Percentiles rank a stretch among this genome's conserved stretches.
These are phyloP conservation scores for Apeira syringaria DNA, from an alignment of 2,888 invertebrate genomes.

Conservation along the genomic window DNA sequence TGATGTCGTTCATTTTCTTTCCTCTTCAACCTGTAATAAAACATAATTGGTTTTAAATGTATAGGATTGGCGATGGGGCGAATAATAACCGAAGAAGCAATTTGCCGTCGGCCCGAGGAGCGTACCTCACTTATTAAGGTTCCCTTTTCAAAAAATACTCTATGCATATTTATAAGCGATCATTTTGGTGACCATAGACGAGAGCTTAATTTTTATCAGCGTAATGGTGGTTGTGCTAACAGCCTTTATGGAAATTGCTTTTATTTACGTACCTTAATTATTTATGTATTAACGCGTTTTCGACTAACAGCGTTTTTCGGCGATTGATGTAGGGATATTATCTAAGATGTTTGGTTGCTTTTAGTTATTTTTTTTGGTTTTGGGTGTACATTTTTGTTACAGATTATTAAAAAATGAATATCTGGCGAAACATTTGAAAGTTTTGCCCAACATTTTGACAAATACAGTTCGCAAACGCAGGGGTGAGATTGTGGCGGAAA, in stretches of 20 bases:
- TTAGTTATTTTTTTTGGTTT: too few species aligned
- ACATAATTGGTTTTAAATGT: conserved; percentile 81
- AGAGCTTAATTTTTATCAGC: conserved; percentile 29
- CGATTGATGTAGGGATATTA: too few species aligned
- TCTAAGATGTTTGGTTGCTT: too few species aligned
- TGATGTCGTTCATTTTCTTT: conserved; percentile 34
- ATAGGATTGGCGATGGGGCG: conserved; percentile 75
- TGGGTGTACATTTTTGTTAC: too few species aligned
- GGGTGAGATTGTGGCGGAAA: too few species aligned
- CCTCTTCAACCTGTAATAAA: conserved; percentile 69
- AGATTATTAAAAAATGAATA: too few species aligned
- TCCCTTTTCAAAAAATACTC: conserved; percentile 57
- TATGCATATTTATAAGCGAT: conserved; percentile 66
- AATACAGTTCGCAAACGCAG: too few species aligned
- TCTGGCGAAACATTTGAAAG: too few species aligned
- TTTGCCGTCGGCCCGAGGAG: conserved; percentile 56
- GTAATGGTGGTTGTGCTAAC: conserved; percentile 24
- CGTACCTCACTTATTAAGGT: conserved; percentile 57
- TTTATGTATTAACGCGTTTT: conserved; percentile 4
- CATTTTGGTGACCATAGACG: conserved; percentile 45
- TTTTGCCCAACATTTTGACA: too few species aligned
- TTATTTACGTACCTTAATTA: conserved; percentile 15
- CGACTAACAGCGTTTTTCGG: neutral
- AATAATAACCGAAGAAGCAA: conserved; percentile 64
- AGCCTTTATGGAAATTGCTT: conserved; percentile 21